Evolutionary conservation across 1,140 invertebrate genomes (phyloP).

Genomic region (Maconellicoccus hirsutus): DNA sequence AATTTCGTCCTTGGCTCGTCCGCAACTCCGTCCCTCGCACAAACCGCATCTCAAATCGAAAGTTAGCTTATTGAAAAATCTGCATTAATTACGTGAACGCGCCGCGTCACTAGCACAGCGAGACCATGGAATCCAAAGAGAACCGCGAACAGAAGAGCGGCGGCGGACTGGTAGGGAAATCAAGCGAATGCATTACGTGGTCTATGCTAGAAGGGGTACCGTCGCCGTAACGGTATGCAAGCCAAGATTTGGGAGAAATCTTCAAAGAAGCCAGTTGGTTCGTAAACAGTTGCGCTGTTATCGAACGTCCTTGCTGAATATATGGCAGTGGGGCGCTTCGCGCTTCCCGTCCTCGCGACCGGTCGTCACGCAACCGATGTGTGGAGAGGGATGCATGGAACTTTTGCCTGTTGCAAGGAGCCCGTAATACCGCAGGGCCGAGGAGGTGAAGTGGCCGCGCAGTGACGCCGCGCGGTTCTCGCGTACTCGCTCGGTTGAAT

Average conservation of each 20-base stretch:
- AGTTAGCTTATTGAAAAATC: neutral
- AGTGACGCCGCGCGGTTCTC: neutral
- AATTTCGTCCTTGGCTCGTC: neutral
- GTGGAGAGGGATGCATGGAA: neutral
- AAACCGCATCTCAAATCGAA: slow-evolving; percentile 2
- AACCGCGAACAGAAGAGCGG: no score
- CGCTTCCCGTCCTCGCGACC: slow-evolving; percentile 1
- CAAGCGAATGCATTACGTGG: neutral
- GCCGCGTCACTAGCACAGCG: no score
- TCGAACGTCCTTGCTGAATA: slow-evolving; percentile 19
- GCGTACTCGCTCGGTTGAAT: slow-evolving; percentile 6
- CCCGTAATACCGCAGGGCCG: neutral
- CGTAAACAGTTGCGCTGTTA: slow-evolving; percentile 16
- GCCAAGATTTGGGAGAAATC: slow-evolving; percentile 2
- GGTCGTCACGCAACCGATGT: slow-evolving; percentile 1
- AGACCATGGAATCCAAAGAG: no score
- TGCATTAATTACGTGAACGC: no score
- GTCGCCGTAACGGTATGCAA: neutral
- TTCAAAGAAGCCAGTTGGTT: slow-evolving; percentile 2
- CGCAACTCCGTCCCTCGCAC: neutral
- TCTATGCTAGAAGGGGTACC: neutral
- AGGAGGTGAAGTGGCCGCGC: neutral
- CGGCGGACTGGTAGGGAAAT: no score
- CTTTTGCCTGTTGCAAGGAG: neutral
- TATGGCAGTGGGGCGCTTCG: slow-evolving; percentile 15